Conservation (phyloP, 1,140 invertebrate species). For the Ceratina japonica region DNA sequence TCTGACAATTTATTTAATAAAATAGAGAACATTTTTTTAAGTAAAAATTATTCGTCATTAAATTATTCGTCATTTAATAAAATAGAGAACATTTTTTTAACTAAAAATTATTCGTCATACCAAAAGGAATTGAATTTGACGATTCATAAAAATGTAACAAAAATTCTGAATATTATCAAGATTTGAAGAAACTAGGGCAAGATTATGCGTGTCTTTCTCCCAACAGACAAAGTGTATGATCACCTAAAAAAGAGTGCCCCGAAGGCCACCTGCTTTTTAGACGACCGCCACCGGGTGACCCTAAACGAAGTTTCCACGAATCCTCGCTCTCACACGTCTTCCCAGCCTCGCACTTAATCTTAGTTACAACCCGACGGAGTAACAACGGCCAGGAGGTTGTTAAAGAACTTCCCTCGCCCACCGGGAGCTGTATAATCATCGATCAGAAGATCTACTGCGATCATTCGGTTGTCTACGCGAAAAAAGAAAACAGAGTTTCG, state of each 20-base stretch:
- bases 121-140: too few relatives aligned
- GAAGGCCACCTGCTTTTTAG: slow-evolving; percentile 59
- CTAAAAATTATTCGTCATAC: too few relatives aligned
- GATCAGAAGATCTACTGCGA: slow-evolving; percentile 1
- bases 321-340: background rate
- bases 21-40: too few relatives aligned
- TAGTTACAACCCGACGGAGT: background rate
- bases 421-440: slow-evolving; percentile 14
- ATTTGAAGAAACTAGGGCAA: too few relatives aligned
- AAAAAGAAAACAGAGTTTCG: slow-evolving; percentile 18
- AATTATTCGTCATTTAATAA: too few relatives aligned
- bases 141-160: too few relatives aligned
- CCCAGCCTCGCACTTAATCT: background rate
- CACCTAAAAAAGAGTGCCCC: background rate
- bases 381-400: slow-evolving; percentile 5
- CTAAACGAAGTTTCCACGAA: slow-evolving; percentile 1
- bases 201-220: too few relatives aligned
- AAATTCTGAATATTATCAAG: too few relatives aligned
- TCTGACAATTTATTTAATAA: too few relatives aligned
- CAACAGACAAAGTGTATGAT: slow-evolving; percentile 4
- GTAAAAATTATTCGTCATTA: too few relatives aligned
- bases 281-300: slow-evolving; percentile 40
- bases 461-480: background rate
- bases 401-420: slow-evolving; percentile 1
- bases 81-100: too few relatives aligned